These are phyloP conservation scores for Pseudorhombus dupliciocellatus DNA, from an alignment of 2,113 vertebrate species.

Conservation along the genomic window DNA sequence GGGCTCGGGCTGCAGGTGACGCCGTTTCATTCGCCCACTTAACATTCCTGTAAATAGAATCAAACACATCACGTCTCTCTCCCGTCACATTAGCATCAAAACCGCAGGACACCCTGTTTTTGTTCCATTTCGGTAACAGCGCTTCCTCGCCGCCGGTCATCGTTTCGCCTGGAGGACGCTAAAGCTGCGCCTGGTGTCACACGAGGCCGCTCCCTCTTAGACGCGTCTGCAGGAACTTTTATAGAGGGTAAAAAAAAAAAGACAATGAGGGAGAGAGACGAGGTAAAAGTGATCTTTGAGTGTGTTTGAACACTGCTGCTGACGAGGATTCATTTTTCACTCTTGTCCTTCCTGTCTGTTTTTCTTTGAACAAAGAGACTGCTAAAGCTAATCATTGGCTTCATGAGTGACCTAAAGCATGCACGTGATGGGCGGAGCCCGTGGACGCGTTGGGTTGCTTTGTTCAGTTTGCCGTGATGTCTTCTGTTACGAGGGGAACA, in stretches of 20 bases:
- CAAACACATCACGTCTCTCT: neutral
- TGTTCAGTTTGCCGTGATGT: slow-evolving; percentile 37
- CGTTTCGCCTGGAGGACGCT: neutral
- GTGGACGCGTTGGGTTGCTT: slow-evolving; percentile 16
- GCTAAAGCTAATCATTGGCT: neutral
- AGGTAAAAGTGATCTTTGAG: neutral
- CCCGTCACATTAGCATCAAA: neutral
- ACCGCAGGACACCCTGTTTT: neutral
- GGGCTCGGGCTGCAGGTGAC: neutral
- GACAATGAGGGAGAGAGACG: neutral
- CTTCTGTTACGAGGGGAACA: slow-evolving; percentile 26
- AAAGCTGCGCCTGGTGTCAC: no score
- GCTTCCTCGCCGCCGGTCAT: neutral
- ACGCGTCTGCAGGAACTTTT: neutral
- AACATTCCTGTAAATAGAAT: no score
- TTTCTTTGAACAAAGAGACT: neutral
- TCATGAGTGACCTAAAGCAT: slow-evolving; percentile 1
- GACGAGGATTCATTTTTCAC: neutral
- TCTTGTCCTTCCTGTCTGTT: neutral
- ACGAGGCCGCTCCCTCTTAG: neutral
- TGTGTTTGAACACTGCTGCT: neutral
- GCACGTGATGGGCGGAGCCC: neutral
- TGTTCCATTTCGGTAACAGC: neutral
- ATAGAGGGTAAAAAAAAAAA: no score
- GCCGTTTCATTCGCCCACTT: neutral